Percentiles rank a stretch among this genome's conserved stretches.
Evolutionary conservation across 2,113 vertebrate genomes (phyloP).

Genomic region (Lycaon pictus): DNA sequence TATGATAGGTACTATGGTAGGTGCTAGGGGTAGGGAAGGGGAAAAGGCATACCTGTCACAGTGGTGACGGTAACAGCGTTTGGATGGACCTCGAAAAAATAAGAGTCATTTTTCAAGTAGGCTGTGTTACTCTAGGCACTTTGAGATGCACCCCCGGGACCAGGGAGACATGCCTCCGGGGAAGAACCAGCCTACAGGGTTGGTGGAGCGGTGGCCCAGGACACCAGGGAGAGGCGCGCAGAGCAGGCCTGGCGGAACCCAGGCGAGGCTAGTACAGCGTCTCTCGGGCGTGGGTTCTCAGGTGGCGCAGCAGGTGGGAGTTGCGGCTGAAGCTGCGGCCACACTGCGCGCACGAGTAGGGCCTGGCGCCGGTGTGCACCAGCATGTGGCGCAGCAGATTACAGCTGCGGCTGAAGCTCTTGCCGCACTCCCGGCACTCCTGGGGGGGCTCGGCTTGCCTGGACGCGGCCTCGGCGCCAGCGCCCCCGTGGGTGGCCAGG

Average conservation of each 20-base stretch:
- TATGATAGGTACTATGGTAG: neutral
- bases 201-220: neutral
- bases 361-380: constrained; percentile 73
- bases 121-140: constrained; percentile 15
- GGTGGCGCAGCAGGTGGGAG: constrained; percentile 80
- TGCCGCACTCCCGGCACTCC: constrained; percentile 79
- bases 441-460: constrained; percentile 54
- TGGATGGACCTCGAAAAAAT: neutral
- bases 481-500: constrained; percentile 71
- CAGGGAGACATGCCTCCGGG: too few species aligned
- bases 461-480: neutral
- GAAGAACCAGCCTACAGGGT: too few species aligned
- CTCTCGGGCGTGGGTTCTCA: constrained; percentile 77
- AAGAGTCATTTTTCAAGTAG: neutral
- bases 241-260: fast-evolving
- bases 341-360: constrained; percentile 74
- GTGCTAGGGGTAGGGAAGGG: neutral
- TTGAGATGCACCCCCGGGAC: neutral
- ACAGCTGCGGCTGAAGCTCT: constrained; percentile 78
- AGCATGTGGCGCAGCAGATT: constrained; percentile 79
- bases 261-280: constrained; percentile 53
- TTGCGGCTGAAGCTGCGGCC: constrained; percentile 81
- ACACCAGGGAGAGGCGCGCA: fast-evolving
- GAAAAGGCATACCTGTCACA: neutral
- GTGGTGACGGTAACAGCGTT: neutral